Conservation (phyloP, 1,140 invertebrate species). For the Dolichoris vasculosae region DNA sequence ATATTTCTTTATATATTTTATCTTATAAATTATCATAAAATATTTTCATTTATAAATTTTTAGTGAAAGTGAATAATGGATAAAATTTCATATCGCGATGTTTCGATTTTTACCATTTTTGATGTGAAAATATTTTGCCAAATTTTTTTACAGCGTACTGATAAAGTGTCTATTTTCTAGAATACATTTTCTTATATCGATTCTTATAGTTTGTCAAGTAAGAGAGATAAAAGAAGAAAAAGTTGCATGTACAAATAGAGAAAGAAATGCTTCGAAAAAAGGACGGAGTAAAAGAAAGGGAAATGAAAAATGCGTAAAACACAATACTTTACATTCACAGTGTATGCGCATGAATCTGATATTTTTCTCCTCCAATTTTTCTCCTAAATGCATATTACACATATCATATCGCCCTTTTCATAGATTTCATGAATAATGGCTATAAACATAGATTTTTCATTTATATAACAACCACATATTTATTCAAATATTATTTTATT, state of each 20-base stretch:
- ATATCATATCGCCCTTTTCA: neutral
- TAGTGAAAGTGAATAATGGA: too few relatives aligned
- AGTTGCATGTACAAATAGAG: neutral
- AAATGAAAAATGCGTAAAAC: constrained; percentile 13
- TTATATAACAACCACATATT: neutral
- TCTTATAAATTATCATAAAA: too few relatives aligned
- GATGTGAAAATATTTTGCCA: neutral
- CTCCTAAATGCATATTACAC: neutral
- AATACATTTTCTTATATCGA: constrained; percentile 1
- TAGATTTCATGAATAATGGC: neutral
- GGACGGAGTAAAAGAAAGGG: neutral
- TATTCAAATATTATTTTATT: neutral
- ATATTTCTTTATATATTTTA: too few relatives aligned
- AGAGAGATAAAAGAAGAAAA: neutral
- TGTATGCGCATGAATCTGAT: neutral
- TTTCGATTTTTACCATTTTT: too few relatives aligned
- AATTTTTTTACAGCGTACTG: neutral
- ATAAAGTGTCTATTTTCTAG: neutral
- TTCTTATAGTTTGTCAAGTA: neutral
- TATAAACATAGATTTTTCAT: neutral
- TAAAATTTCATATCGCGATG: too few relatives aligned
- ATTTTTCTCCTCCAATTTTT: neutral
- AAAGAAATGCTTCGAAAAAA: neutral
- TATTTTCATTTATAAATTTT: too few relatives aligned
- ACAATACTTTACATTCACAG: constrained; percentile 2